Percentiles rank a stretch among this genome's conserved stretches.
phyloP scores from a whole-genome alignment of 2,797 vertebrate species.

The Hoplostethus mediterraneus region DNA sequence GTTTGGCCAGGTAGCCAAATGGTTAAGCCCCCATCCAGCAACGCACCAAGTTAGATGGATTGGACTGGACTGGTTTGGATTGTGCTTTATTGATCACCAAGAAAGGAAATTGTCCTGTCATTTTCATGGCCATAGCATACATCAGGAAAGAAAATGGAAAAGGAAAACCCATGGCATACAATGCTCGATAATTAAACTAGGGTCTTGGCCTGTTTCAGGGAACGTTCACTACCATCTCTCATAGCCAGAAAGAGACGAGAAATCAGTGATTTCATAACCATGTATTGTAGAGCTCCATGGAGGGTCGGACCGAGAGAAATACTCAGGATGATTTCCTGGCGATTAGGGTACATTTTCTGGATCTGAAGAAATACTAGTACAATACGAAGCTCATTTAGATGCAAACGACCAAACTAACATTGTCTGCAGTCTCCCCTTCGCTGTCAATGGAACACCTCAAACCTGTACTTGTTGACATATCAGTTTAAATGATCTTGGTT shows the following conservation, averaged over 20 bases:
- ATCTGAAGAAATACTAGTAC: slow-evolving; percentile 24
- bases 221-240: not conserved
- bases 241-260: not conserved
- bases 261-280: slow-evolving; percentile 64
- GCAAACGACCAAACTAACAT: slow-evolving; percentile 29
- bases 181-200: not conserved
- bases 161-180: not conserved
- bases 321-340: slow-evolving; percentile 38
- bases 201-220: not conserved
- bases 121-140: slow-evolving; percentile 7
- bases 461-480: too few species aligned
- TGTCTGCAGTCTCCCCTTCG: too few species aligned
- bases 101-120: slow-evolving; percentile 43
- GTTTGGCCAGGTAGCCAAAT: slow-evolving; percentile 26
- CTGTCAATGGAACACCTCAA: too few species aligned
- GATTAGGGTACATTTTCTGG: slow-evolving; percentile 46
- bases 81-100: slow-evolving; percentile 46
- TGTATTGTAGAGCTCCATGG: slow-evolving; percentile 44
- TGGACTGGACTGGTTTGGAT: slow-evolving; percentile 24
- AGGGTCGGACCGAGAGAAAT: slow-evolving; percentile 46
- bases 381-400: slow-evolving; percentile 42
- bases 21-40: slow-evolving; percentile 20
- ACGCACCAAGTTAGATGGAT: slow-evolving; percentile 17
- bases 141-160: slow-evolving; percentile 18
- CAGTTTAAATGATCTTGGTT: too few species aligned